These are phyloP conservation scores for Cosmia pyralina DNA, from an alignment of 2,888 invertebrate genomes.

Conservation along the genomic window DNA sequence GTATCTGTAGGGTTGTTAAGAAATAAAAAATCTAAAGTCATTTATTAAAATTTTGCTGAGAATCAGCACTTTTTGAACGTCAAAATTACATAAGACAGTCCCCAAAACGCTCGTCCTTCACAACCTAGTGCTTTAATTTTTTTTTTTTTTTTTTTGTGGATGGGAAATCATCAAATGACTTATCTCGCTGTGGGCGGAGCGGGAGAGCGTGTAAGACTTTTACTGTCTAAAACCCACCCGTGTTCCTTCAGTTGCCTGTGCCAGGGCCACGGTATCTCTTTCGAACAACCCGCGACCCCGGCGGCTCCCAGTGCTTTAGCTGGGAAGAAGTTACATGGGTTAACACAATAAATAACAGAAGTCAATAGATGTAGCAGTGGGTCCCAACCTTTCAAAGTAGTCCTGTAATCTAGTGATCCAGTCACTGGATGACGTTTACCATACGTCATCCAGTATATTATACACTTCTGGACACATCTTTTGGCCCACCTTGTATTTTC, in stretches of 20 bases:
- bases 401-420: not conserved
- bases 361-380: not conserved
- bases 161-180: too few species aligned
- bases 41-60: not conserved
- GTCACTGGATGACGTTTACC: not conserved
- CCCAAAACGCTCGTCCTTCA: not conserved
- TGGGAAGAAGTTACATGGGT: not conserved
- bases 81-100: not conserved
- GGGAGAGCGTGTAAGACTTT: too few species aligned
- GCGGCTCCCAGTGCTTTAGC: too few species aligned
- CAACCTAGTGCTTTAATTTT: too few species aligned
- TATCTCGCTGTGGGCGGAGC: too few species aligned
- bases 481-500: too few species aligned
- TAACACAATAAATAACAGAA: not conserved
- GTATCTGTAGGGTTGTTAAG: conserved; percentile 37
- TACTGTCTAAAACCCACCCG: too few species aligned
- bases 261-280: too few species aligned
- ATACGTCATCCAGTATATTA: not conserved
- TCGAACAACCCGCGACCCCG: too few species aligned
- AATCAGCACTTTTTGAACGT: not conserved
- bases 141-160: too few species aligned
- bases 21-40: not conserved
- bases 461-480: too few species aligned
- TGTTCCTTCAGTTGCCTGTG: too few species aligned
- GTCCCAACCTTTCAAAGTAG: not conserved